Evolutionary conservation across 2,113 vertebrate genomes (phyloP).

Genomic region (Canis aureus): DNA sequence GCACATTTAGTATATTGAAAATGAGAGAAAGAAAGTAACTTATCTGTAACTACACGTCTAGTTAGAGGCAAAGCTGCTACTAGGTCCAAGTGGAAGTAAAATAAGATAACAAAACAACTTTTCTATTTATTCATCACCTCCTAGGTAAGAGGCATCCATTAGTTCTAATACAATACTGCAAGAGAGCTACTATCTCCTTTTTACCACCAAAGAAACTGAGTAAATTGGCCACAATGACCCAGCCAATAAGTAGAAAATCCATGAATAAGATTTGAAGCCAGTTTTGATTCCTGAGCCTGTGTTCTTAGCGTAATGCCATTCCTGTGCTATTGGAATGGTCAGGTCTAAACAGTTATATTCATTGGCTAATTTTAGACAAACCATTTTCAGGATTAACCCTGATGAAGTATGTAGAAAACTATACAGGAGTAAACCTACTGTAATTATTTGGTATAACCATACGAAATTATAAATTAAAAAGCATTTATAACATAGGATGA

Average conservation of each 20-base stretch:
- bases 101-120: background rate
- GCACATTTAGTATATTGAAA: background rate
- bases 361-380: background rate
- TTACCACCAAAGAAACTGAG: background rate
- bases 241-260: background rate
- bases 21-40: conserved; percentile 19
- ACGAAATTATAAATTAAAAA: background rate
- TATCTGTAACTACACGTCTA: background rate
- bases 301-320: background rate
- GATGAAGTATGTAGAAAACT: background rate
- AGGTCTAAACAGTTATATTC: background rate
- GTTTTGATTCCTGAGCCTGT: background rate
- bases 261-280: background rate
- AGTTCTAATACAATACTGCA: background rate
- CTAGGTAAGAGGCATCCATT: background rate
- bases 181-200: background rate
- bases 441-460: background rate
- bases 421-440: background rate
- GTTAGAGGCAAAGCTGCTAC: background rate
- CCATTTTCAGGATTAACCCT: background rate
- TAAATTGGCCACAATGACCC: background rate
- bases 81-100: background rate
- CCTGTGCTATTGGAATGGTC: background rate
- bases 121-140: background rate
- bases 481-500: background rate